Percentiles rank a stretch among this genome's conserved stretches.
Conservation (phyloP, 2,797 vertebrate genomes). For the Lithobates pipiens region DNA sequence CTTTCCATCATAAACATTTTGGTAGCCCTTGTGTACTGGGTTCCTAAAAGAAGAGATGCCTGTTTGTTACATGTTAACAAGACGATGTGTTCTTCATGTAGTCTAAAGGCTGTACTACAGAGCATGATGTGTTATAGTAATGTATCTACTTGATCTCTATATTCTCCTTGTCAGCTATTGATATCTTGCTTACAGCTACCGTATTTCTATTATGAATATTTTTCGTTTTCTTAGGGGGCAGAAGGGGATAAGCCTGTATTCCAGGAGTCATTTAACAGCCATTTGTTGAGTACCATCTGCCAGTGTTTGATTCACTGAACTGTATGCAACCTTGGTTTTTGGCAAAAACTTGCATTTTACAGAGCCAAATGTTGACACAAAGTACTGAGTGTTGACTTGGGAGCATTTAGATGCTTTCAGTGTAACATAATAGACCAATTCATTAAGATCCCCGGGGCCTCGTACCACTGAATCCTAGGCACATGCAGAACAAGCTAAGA, state of each 20-base stretch:
- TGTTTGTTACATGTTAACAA: not conserved
- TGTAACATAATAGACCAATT: conserved; percentile 92
- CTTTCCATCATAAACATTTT: not conserved
- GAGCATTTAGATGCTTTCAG: conserved; percentile 88
- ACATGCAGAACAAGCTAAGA: conserved; percentile 78
- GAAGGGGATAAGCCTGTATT: conserved; percentile 21
- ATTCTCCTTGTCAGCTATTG: not conserved
- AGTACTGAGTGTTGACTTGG: conserved; percentile 79
- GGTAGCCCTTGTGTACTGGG: not conserved
- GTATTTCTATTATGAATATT: not conserved
- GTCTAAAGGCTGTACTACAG: not conserved
- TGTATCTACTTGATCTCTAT: not conserved
- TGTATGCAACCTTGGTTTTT: conserved; percentile 69
- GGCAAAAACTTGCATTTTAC: conserved; percentile 73
- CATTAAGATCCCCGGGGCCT: conserved; percentile 92
- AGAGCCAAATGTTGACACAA: conserved; percentile 86
- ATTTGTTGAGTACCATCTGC: conserved; percentile 48
- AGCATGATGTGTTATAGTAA: not conserved
- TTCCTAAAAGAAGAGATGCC: not conserved
- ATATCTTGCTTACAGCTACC: not conserved
- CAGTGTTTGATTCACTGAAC: conserved; percentile 65
- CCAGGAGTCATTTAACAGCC: conserved; percentile 23
- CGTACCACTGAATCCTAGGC: conserved; percentile 77
- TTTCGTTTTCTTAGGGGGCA: not conserved
- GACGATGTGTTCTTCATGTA: not conserved